A percentile compares a stretch with the other conserved stretches of the same genome.
phyloP scores from a whole-genome alignment of 2,113 vertebrate genomes.

The Girardinichthys multiradiatus region DNA sequence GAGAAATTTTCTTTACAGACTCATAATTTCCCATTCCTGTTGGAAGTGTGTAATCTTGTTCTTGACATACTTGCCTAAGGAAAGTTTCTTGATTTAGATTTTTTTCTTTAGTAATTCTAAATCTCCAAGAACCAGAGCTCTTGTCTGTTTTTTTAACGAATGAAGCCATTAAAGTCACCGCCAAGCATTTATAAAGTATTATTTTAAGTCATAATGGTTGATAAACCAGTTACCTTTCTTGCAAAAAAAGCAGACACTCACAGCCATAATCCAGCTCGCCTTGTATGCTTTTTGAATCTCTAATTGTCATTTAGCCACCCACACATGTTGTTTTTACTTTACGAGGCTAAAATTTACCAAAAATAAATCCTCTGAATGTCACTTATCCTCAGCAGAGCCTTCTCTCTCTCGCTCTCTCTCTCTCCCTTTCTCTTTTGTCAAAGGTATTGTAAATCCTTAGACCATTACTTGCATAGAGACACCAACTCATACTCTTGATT shows the following conservation, averaged over 20 bases:
- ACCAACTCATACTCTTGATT: constrained; percentile 43
- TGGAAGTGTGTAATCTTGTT: constrained; percentile 19
- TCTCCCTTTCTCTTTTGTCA: neutral
- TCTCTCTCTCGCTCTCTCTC: constrained; percentile 21
- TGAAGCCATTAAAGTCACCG: constrained; percentile 68
- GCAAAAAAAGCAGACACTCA: constrained; percentile 20
- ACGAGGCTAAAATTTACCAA: constrained; percentile 54
- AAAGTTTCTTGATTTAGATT: constrained; percentile 32
- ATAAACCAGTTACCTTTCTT: constrained; percentile 19
- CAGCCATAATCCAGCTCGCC: constrained; percentile 13
- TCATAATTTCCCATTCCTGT: constrained; percentile 45
- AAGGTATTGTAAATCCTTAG: constrained; percentile 14
- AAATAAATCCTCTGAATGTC: constrained; percentile 65
- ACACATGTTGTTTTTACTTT: constrained; percentile 39
- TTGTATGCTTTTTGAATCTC: constrained; percentile 25
- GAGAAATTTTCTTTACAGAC: constrained; percentile 42
- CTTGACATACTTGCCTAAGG: constrained; percentile 8
- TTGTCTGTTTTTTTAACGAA: constrained; percentile 34
- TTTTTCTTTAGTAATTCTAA: constrained; percentile 58
- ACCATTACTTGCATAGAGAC: constrained; percentile 7
- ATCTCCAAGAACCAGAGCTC: constrained; percentile 55
- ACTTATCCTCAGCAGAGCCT: constrained; percentile 43
- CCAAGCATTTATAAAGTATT: constrained; percentile 57
- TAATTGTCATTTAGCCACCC: constrained; percentile 17
- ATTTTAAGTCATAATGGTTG: constrained; percentile 28